phyloP scores from a whole-genome alignment of 2,113 vertebrate genomes.

The Limnothrissa miodon region DNA sequence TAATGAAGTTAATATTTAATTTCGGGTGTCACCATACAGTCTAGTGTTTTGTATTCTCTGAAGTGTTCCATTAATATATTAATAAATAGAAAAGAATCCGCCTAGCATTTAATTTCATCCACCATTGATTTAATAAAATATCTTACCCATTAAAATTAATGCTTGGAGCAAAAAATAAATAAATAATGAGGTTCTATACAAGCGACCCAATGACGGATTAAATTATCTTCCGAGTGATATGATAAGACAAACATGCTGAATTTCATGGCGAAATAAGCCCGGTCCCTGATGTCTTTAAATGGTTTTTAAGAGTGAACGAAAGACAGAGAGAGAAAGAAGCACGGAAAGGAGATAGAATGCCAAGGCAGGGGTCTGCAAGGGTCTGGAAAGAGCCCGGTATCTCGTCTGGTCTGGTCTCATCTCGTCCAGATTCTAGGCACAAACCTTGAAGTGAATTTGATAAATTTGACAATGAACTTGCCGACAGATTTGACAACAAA shows the following conservation, averaged over 20 bases:
- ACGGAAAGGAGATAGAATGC: background rate
- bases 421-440: background rate
- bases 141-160: constrained; percentile 47
- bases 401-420: too few species aligned
- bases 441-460: background rate
- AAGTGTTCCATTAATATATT: constrained; percentile 15
- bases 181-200: constrained; percentile 48
- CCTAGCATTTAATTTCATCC: constrained; percentile 39
- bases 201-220: constrained; percentile 58
- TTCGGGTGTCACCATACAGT: background rate
- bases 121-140: constrained; percentile 34
- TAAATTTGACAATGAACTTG: background rate
- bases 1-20: background rate
- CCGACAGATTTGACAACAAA: background rate
- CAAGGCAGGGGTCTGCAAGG: too few species aligned
- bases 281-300: constrained; percentile 39
- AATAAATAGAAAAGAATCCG: constrained; percentile 34
- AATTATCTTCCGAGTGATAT: constrained; percentile 54
- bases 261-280: constrained; percentile 62
- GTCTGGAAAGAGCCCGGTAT: too few species aligned
- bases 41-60: background rate
- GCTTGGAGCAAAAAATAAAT: constrained; percentile 39
- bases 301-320: constrained; percentile 20
- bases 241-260: constrained; percentile 59
- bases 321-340: background rate